Conservation (phyloP, 2,113 vertebrate species). For the Nothocercus julius region DNA sequence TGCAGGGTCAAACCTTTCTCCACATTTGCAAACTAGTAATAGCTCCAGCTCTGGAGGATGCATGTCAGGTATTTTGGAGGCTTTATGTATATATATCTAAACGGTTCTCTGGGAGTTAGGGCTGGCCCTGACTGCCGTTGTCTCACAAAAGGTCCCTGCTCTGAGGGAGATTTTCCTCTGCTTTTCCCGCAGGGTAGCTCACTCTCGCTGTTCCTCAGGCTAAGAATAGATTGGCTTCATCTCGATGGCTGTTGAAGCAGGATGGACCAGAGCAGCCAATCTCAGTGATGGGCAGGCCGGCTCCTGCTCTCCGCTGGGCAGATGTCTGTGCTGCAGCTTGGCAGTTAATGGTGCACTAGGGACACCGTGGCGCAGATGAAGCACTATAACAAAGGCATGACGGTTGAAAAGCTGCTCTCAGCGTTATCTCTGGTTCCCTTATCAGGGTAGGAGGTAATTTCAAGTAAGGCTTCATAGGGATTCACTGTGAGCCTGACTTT, state of each 20-base stretch:
- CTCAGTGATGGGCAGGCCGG: slow-evolving; percentile 1
- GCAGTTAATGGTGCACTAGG: slow-evolving; percentile 22
- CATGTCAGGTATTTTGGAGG: background rate
- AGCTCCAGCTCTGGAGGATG: background rate
- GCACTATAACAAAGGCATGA: background rate
- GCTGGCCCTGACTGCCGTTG: background rate
- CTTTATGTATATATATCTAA: background rate
- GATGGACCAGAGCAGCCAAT: background rate
- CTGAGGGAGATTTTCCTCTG: background rate
- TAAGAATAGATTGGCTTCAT: slow-evolving; percentile 17
- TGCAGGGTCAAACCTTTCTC: background rate
- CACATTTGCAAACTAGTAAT: background rate
- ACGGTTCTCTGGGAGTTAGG: background rate
- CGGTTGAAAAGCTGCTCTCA: slow-evolving; percentile 19
- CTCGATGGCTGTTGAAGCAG: slow-evolving; percentile 32
- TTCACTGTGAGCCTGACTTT: background rate
- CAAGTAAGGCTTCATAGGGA: background rate
- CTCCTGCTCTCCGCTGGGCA: background rate
- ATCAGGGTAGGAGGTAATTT: slow-evolving; percentile 26
- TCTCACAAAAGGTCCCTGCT: background rate
- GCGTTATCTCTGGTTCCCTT: background rate
- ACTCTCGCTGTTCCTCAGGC: background rate
- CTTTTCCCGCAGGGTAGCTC: background rate
- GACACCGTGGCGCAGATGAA: slow-evolving; percentile 29
- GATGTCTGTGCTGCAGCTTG: slow-evolving; percentile 3